Base-by-base conservation (phyloP, 1,140 invertebrate genomes). In the Xylocopa sonorina region DNA sequence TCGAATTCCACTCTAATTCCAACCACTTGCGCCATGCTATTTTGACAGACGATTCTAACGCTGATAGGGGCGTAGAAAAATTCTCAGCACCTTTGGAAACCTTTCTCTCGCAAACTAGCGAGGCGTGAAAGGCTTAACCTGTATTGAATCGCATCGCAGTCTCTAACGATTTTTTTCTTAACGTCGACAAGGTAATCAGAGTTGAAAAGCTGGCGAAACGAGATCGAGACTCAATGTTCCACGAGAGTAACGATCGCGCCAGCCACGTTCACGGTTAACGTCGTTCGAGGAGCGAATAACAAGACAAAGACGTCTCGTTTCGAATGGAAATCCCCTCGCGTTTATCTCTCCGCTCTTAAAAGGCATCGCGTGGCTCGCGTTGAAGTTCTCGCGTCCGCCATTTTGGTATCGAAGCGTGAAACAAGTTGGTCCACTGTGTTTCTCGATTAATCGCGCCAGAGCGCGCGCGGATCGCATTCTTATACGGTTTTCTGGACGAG, bases 171-270 rank as follows among this genome's bases (percentile, higher is more conserved):
- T 76, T 74, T 76, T 76, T 46, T 34, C 32, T 63, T 55, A 67
- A 62, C 64, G 48, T 29, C 29, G 60, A 58, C 38, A 48, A 48
- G 63, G 53, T 78, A 78, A 78, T 68, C 71, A 66, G 53, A 81
- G 50, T 58, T 62, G 74, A 78, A 81, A 78, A 58, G 79, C 27
- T 66, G 74, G 34, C 29, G 74, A 48, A 67, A 81, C 58, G 74
- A 57, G 57, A 71, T 81, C 68, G 66, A 38, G 66, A 78, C 72
- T 66, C 66, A 81, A 51, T 46, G 64, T 63, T 43, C 57, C 64
- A 62, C 27, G 46, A 60, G 48, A 60, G 38, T 76, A 53, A 72
- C 58, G 68, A 73, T 72, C 29, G 48, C 38, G 29, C 73, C 73
- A 58, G 63, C 66, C 41, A 76, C 72, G 60, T 68, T 77, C 43